phyloP scores from a whole-genome alignment of 1,140 invertebrate species.

The Drosophila pseudoananassae region DNA sequence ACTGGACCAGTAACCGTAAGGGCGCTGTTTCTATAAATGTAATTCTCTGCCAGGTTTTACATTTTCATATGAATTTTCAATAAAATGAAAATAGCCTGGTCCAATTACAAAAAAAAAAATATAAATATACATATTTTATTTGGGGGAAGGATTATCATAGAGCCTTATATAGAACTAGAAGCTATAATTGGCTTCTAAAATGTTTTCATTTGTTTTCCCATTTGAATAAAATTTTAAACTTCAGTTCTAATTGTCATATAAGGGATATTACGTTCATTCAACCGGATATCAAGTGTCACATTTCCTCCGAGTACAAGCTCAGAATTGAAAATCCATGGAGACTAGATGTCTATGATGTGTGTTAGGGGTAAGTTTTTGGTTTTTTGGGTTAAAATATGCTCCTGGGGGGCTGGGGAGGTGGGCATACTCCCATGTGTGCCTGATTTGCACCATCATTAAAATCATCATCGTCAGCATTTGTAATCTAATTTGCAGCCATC shows the following conservation, averaged over 20 bases:
- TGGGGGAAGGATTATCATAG: too few relatives aligned
- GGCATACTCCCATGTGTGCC: slow-evolving; percentile 40
- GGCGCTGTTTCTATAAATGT: too few relatives aligned
- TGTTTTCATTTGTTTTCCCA: too few relatives aligned
- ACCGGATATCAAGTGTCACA: background rate
- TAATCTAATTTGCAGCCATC: slow-evolving; percentile 65
- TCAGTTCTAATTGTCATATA: background rate
- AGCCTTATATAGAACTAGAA: too few relatives aligned
- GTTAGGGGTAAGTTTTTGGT: slow-evolving; percentile 2
- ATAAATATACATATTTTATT: too few relatives aligned
- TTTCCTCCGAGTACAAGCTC: background rate
- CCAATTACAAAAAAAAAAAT: too few relatives aligned
- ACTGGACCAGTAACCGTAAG: too few relatives aligned
- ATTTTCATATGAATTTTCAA: too few relatives aligned
- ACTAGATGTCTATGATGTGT: background rate
- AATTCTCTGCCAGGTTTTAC: too few relatives aligned
- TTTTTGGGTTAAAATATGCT: slow-evolving; percentile 1
- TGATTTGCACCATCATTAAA: slow-evolving; percentile 72
- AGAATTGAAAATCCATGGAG: slow-evolving; percentile 11
- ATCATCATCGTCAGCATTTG: slow-evolving; percentile 66
- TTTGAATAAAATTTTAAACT: too few relatives aligned
- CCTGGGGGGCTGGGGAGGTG: slow-evolving; percentile 4
- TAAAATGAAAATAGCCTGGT: too few relatives aligned
- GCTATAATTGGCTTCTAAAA: too few relatives aligned
- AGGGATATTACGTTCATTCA: background rate